phyloP scores from a whole-genome alignment of 2,113 vertebrate species.

The Perca fluviatilis region DNA sequence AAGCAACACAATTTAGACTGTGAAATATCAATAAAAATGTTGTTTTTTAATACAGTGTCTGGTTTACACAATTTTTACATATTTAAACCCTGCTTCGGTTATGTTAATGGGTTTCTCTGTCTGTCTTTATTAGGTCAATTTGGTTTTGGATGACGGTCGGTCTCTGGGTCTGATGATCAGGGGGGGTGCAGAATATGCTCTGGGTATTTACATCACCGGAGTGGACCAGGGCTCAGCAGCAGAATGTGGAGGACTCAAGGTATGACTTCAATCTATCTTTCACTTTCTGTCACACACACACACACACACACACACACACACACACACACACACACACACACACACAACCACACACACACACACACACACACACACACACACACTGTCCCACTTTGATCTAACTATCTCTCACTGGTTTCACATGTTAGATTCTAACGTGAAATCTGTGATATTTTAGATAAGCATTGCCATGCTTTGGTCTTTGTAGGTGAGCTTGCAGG shows the following conservation, averaged over 20 bases:
- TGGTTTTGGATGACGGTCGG: slow-evolving; percentile 94
- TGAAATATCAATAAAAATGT: slow-evolving; percentile 26
- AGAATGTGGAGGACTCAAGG: slow-evolving; percentile 94
- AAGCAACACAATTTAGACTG: background rate
- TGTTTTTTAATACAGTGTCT: slow-evolving; percentile 1
- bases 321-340: background rate
- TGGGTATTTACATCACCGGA: slow-evolving; percentile 97
- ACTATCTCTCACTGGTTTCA: no score
- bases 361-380: background rate
- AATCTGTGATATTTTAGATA: background rate
- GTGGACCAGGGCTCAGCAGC: slow-evolving; percentile 95
- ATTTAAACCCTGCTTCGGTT: background rate
- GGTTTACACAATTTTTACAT: background rate
- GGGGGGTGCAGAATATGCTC: slow-evolving; percentile 94
- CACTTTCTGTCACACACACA: background rate
- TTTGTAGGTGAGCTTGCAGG: background rate
- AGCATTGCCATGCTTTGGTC: background rate
- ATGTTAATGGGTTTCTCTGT: slow-evolving; percentile 4
- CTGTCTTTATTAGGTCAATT: slow-evolving; percentile 88
- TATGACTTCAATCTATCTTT: slow-evolving; percentile 63
- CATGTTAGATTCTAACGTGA: background rate
- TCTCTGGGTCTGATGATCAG: slow-evolving; percentile 96
- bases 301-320: no score
- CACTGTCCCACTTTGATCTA: background rate
- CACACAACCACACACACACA: no score